Percentiles rank a stretch among this genome's conserved stretches.
These are phyloP conservation scores for Sarcophaga rosellei DNA, from an alignment of 2,888 invertebrate genomes.

Conservation along the genomic window DNA sequence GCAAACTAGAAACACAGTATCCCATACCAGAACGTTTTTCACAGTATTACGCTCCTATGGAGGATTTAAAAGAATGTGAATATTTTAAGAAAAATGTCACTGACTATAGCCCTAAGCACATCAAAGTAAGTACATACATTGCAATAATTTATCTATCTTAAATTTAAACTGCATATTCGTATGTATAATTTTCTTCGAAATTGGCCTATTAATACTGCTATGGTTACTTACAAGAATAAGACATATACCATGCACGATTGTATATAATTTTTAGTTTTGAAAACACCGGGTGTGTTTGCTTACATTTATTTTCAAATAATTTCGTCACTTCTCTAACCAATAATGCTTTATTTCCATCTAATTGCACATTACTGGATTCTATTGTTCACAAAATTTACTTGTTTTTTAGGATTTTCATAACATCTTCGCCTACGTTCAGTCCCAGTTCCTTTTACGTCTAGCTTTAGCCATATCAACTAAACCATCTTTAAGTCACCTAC, in stretches of 20 bases:
- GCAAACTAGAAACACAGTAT: conserved; percentile 77
- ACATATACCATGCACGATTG: too few species aligned
- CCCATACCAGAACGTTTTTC: conserved; percentile 74
- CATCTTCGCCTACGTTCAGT: conserved; percentile 81
- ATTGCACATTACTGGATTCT: neutral
- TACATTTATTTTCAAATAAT: neutral
- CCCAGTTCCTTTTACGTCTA: conserved; percentile 79
- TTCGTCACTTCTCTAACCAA: neutral
- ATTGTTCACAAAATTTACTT: neutral
- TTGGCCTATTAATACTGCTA: too few species aligned
- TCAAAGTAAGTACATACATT: conserved; percentile 74
- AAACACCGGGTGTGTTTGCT: too few species aligned
- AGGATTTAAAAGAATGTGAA: conserved; percentile 79
- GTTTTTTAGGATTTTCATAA: conserved; percentile 79
- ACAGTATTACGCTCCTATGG: conserved; percentile 79
- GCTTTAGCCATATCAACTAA: conserved; percentile 78
- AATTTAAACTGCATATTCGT: neutral
- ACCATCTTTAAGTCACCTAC: conserved; percentile 76
- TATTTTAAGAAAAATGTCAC: conserved; percentile 79
- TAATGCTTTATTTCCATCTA: neutral
- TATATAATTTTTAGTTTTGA: too few species aligned
- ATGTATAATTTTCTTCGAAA: neutral
- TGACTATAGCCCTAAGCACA: conserved; percentile 79
- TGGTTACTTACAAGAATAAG: too few species aligned
- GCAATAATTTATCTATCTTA: neutral